phyloP scores from a whole-genome alignment of 1,140 invertebrate genomes.

The Oryctes rhinoceros region DNA sequence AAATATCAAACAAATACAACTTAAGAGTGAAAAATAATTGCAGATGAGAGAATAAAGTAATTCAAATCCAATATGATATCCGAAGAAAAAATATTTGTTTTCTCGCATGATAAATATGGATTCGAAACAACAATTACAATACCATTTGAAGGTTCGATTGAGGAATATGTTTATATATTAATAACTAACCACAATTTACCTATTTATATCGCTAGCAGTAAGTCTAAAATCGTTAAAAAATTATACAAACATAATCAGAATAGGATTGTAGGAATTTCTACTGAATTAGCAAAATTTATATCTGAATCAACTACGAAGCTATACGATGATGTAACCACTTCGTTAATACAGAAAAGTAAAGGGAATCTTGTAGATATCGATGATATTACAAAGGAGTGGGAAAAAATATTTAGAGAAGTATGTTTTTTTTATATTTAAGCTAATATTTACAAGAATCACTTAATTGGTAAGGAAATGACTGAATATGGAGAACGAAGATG shows the following conservation, averaged over 20 bases:
- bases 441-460: not conserved
- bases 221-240: slow-evolving; percentile 41
- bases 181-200: slow-evolving; percentile 61
- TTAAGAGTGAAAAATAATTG: too few species aligned
- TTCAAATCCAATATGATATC: not conserved
- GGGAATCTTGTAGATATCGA: slow-evolving; percentile 70
- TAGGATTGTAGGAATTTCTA: slow-evolving; percentile 54
- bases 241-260: slow-evolving; percentile 14
- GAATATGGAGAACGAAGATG: slow-evolving; percentile 75
- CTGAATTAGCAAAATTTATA: slow-evolving; percentile 60
- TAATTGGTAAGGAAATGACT: slow-evolving; percentile 70
- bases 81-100: slow-evolving; percentile 31
- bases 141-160: slow-evolving; percentile 41
- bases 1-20: too few species aligned
- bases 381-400: slow-evolving; percentile 73
- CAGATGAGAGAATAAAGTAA: too few species aligned
- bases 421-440: not conserved
- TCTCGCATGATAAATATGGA: slow-evolving; percentile 15
- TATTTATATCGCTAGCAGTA: slow-evolving; percentile 61
- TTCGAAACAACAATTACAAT: slow-evolving; percentile 26
- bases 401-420: slow-evolving; percentile 74
- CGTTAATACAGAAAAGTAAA: slow-evolving; percentile 63
- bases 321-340: slow-evolving; percentile 63
- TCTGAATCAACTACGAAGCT: slow-evolving; percentile 64
- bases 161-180: slow-evolving; percentile 61